Evolutionary conservation across 2,888 invertebrate species (phyloP), one percentile per base, ranked within the genome.

Genomic region (Cephus runcator): DNA sequence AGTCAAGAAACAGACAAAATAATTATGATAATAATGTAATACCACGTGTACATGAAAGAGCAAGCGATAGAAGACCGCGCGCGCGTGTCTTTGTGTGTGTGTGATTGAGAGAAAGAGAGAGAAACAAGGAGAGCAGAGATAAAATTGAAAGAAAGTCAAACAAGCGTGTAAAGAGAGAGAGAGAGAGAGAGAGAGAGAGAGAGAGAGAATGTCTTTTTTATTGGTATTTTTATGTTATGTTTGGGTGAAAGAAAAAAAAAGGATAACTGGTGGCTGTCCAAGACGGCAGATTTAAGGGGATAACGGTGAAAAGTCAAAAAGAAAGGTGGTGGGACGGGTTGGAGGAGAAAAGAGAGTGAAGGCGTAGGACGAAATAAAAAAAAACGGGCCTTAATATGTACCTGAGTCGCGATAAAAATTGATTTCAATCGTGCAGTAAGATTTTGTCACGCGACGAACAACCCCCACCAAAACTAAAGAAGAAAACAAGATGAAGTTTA

Each of bases 361-460:
- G 71, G 75, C 76, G 81, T 81, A 78, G 77, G 75, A 80, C 74
- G 79, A 81, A 79, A 77, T 34, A 33, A 79, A 81, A 82, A 85
- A 84, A 85, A 88, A 89, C 85, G 89, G 90, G 88, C 89, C 89
- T 89, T 87, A 88, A 87, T 81, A 88, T 86, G 90, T 90, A 90
- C 90, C 89, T 90, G 89, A 90, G 89, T 88, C 89, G 89, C 88
- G 86, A 78, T 84, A 83, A 86, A 81, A 81, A 78, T 83, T 56
- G 23, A 23, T 56, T 56, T 56, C 23, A 83, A 85, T 83, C 83
- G 81, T 84, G 79, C 78, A 80, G 81, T 80, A 75, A 76, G 79
- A 80, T 76, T 78, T 75, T 56, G 34, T 56, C 76, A 71, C 76
- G 78, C 71, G 79, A 80, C 75, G 76, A 83, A 86, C 87, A 89